Evolutionary conservation across 2,888 invertebrate genomes (phyloP).

Genomic region (Rhodophaea formosa): DNA sequence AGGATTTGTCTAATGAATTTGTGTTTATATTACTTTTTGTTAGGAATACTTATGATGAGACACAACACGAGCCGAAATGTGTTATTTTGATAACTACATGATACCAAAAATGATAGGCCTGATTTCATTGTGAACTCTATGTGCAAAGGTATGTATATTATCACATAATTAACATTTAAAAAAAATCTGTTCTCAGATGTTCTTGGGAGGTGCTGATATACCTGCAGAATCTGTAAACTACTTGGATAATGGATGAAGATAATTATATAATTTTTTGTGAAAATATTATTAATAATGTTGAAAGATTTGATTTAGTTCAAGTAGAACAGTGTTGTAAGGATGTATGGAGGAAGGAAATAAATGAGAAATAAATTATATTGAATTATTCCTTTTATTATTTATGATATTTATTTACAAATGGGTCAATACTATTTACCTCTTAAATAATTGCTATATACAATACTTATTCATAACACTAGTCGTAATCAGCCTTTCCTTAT

Average conservation of each 20-base stretch:
- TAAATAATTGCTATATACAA: slow-evolving; percentile 40
- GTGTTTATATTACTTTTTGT: too few relatives aligned
- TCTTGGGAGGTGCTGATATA: not conserved
- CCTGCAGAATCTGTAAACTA: not conserved
- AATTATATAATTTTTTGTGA: not conserved
- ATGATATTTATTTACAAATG: slow-evolving; percentile 32
- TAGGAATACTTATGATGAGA: slow-evolving; percentile 59
- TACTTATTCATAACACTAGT: slow-evolving; percentile 40
- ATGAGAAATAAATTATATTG: not conserved
- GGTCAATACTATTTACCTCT: slow-evolving; percentile 39
- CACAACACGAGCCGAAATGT: slow-evolving; percentile 67
- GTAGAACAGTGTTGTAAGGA: too few relatives aligned
- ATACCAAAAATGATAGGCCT: slow-evolving; percentile 74
- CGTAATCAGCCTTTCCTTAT: slow-evolving; percentile 57
- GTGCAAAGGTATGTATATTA: not conserved
- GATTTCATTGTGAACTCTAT: slow-evolving; percentile 36
- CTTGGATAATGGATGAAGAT: not conserved
- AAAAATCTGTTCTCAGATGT: slow-evolving; percentile 3
- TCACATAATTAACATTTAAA: too few relatives aligned
- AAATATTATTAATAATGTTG: too few relatives aligned
- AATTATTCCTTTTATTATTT: slow-evolving; percentile 15
- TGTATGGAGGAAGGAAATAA: too few relatives aligned
- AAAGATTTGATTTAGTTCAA: too few relatives aligned
- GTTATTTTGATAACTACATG: slow-evolving; percentile 66
- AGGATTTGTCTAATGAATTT: too few relatives aligned